phyloP scores from a whole-genome alignment of 1,140 invertebrate species.

The Brachionus rubens region DNA sequence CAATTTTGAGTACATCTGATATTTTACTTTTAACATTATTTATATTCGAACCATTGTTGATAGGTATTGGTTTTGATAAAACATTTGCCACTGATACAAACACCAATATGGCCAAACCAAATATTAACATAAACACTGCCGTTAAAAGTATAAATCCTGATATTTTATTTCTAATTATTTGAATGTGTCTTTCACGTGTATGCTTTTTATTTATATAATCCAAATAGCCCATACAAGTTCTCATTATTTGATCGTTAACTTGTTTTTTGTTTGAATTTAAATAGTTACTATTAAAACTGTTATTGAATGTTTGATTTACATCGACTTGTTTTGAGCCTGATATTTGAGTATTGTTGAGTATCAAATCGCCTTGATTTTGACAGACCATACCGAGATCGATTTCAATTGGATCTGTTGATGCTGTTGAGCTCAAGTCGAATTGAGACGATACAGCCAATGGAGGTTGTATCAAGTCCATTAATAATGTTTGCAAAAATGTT shows the following conservation, averaged over 20 bases:
- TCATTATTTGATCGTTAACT: constrained; percentile 35
- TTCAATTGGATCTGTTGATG: constrained; percentile 7
- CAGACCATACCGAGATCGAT: background rate
- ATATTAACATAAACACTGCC: background rate
- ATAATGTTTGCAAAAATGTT: constrained; percentile 1
- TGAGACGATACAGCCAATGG: background rate
- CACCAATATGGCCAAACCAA: background rate
- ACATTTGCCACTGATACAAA: background rate
- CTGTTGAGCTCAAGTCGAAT: constrained; percentile 9
- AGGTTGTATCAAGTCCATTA: background rate
- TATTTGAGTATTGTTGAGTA: background rate
- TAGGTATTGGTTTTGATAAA: background rate
- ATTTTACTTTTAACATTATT: background rate
- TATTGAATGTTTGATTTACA: background rate
- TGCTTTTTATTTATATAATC: constrained; percentile 38
- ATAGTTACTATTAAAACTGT: background rate
- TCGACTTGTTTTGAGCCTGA: background rate
- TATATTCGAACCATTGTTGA: too few relatives aligned
- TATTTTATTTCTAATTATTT: constrained; percentile 8
- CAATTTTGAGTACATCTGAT: background rate
- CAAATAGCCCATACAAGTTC: constrained; percentile 33
- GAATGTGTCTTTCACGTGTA: constrained; percentile 14
- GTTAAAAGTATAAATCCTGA: constrained; percentile 14
- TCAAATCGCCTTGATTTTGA: background rate
- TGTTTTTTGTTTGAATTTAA: background rate